Conservation (phyloP, 2,797 vertebrate species). For the Hippocampus kuda region DNA sequence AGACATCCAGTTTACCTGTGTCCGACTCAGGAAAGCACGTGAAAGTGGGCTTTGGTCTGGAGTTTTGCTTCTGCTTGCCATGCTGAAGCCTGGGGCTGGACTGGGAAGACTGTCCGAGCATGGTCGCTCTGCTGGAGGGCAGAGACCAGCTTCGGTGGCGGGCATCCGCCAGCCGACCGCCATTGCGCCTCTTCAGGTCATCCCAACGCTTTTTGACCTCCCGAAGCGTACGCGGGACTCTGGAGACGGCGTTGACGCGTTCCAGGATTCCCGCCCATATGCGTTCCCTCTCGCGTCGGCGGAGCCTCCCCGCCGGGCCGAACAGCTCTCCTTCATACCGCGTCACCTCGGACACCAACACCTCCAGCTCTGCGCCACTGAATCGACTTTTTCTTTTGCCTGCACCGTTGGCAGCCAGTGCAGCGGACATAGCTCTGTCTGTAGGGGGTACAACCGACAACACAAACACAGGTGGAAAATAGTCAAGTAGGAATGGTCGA, state of each 20-base stretch:
- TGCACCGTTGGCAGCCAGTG: slow-evolving; percentile 65
- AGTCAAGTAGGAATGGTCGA: neutral
- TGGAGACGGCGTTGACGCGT: slow-evolving; percentile 72
- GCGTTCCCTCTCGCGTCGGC: slow-evolving; percentile 70
- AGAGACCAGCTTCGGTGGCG: slow-evolving; percentile 69
- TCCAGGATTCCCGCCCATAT: slow-evolving; percentile 76
- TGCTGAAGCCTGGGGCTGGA: slow-evolving; percentile 69
- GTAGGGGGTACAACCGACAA: slow-evolving; percentile 3
- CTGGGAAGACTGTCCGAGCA: slow-evolving; percentile 61
- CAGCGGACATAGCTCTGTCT: slow-evolving; percentile 71
- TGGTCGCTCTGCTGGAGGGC: slow-evolving; percentile 59
- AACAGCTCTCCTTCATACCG: slow-evolving; percentile 74
- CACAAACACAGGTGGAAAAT: neutral
- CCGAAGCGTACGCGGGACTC: slow-evolving; percentile 71
- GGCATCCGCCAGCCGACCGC: slow-evolving; percentile 70
- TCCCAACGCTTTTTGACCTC: slow-evolving; percentile 80
- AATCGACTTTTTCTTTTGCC: slow-evolving; percentile 78
- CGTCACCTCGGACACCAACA: slow-evolving; percentile 74
- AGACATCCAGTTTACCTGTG: slow-evolving; percentile 51
- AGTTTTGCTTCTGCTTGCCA: slow-evolving; percentile 61
- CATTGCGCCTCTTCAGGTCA: slow-evolving; percentile 74
- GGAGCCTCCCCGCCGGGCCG: slow-evolving; percentile 68
- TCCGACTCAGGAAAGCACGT: slow-evolving; percentile 69
- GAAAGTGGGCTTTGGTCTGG: slow-evolving; percentile 63
- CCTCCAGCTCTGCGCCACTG: slow-evolving; percentile 74